phyloP scores from a whole-genome alignment of 2,797 vertebrate genomes.

The Acropternis orthonyx region DNA sequence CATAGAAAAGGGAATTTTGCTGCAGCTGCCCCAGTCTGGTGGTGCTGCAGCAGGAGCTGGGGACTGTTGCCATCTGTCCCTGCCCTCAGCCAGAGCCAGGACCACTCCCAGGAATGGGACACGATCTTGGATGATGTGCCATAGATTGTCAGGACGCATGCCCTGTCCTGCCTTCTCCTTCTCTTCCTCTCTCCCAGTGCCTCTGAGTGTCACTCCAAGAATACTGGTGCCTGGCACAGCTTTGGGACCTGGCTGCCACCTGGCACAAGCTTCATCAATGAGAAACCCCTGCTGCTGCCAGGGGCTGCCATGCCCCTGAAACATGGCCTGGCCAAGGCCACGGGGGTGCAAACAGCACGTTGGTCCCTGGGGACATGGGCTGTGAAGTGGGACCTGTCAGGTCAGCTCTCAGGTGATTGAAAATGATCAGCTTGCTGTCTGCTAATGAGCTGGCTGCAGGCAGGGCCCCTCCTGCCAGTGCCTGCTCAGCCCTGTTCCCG shows the following conservation, averaged over 20 bases:
- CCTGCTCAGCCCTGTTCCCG: rapidly evolving
- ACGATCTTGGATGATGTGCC: no score
- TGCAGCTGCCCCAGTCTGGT: background rate
- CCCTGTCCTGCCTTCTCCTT: background rate
- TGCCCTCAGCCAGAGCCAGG: background rate
- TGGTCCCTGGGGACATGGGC: rapidly evolving
- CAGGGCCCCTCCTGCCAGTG: background rate
- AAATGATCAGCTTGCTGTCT: background rate
- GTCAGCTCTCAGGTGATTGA: background rate
- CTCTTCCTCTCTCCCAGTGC: background rate
- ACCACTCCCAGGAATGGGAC: background rate
- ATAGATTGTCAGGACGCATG: background rate
- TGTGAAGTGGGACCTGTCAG: background rate
- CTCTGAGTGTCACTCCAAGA: background rate
- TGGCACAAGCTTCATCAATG: rapidly evolving
- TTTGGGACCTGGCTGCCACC: background rate
- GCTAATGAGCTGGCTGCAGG: background rate
- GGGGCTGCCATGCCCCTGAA: background rate
- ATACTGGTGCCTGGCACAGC: background rate
- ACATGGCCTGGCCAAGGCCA: background rate
- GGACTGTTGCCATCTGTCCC: background rate
- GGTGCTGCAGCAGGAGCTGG: background rate
- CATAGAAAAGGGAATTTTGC: background rate
- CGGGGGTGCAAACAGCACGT: rapidly evolving
- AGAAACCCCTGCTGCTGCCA: background rate